Evolutionary conservation across 1,140 invertebrate species (phyloP).

Genomic region (Brachionus paranguensis): DNA sequence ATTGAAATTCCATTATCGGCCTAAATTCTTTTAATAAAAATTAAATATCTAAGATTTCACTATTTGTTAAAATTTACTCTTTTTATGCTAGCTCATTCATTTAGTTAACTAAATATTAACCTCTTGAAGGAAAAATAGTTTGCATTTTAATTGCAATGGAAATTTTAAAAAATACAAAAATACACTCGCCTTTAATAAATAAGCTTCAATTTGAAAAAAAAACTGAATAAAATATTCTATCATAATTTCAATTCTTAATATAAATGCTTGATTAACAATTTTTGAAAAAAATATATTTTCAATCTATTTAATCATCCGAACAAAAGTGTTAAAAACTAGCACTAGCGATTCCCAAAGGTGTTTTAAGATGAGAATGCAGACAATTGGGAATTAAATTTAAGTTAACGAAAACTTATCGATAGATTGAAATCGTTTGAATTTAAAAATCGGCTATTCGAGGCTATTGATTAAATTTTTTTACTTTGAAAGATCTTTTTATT

Average conservation of each 20-base stretch:
- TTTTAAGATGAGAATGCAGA: neutral
- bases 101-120: neutral
- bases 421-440: neutral
- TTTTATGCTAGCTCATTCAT: neutral
- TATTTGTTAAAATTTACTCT: neutral
- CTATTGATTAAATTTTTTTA: neutral
- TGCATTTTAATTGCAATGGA: neutral
- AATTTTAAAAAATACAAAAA: too few species aligned
- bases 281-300: neutral
- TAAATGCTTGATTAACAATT: neutral
- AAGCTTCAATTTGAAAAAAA: neutral
- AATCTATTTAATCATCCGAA: neutral
- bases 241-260: neutral
- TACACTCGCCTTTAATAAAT: neutral
- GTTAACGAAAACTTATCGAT: neutral
- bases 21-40: neutral
- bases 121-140: neutral
- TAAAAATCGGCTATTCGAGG: neutral
- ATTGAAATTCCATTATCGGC: neutral
- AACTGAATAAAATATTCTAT: neutral
- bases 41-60: neutral
- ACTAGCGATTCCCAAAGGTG: neutral
- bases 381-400: neutral
- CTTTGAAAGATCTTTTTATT: neutral
- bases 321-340: neutral